A percentile compares a stretch with the other conserved stretches of the same genome.
phyloP scores from a whole-genome alignment of 2,113 vertebrate species.

The Vidua macroura region DNA sequence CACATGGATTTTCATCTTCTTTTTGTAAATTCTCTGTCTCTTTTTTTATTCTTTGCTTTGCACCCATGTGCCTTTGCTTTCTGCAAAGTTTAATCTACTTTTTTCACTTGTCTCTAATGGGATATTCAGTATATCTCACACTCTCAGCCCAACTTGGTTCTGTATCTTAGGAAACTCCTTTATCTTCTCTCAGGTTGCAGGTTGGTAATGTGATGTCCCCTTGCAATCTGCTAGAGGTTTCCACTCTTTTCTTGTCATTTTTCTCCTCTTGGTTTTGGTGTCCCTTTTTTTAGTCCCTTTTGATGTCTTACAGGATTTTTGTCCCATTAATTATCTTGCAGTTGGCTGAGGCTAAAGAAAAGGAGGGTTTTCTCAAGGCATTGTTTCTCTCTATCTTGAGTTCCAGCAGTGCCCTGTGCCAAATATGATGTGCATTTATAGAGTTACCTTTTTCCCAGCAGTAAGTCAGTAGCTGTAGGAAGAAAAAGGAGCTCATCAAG shows the following conservation, averaged over 20 bases:
- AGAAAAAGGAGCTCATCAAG: not conserved
- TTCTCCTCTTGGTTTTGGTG: not conserved
- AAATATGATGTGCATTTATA: not conserved
- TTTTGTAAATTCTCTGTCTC: not conserved
- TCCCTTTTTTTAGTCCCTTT: not conserved
- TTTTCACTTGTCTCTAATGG: not conserved
- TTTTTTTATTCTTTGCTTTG: not conserved
- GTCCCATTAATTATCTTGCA: not conserved
- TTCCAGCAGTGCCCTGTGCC: not conserved
- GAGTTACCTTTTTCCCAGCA: not conserved
- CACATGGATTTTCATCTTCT: not conserved
- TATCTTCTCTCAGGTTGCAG: not conserved
- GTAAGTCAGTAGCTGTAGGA: not conserved
- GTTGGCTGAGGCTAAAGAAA: not conserved
- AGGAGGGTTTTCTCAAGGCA: not conserved
- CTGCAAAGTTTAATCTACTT: not conserved
- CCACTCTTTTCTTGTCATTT: not conserved
- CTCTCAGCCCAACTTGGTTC: not conserved
- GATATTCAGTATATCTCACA: not conserved
- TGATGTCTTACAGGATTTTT: not conserved
- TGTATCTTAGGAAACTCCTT: not conserved
- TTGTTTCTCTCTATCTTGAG: not conserved
- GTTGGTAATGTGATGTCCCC: not conserved
- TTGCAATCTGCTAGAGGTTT: not conserved
- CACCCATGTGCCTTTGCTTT: not conserved